Evolutionary conservation across 2,888 invertebrate genomes (phyloP).

Genomic region (Strigamia crassipes): DNA sequence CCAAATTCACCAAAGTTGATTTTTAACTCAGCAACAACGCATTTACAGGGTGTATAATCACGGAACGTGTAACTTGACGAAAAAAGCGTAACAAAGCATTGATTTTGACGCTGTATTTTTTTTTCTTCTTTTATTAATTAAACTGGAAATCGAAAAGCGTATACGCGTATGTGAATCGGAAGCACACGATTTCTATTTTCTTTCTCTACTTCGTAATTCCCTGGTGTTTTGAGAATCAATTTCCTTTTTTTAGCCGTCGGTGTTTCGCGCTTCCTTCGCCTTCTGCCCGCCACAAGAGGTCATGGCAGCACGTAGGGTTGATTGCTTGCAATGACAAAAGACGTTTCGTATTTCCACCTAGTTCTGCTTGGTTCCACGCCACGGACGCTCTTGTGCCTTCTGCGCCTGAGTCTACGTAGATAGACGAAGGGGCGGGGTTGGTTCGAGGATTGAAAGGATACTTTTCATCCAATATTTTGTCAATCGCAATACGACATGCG

Average conservation of each 20-base stretch:
- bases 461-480: conserved; percentile 4
- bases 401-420: conserved; percentile 18
- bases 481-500: not conserved
- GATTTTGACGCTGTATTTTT: not conserved
- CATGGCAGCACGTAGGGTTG: conserved; percentile 3
- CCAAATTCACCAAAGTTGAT: not conserved
- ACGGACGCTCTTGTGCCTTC: conserved; percentile 31
- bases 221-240: not conserved
- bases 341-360: conserved; percentile 34
- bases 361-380: conserved; percentile 33
- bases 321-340: conserved; percentile 14
- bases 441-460: not conserved
- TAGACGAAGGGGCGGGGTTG: conserved; percentile 31
- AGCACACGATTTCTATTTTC: not conserved
- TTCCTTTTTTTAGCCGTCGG: conserved; percentile 22
- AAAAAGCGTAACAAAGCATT: too few species aligned
- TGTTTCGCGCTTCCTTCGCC: conserved; percentile 17
- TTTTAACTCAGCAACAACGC: not conserved
- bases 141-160: not conserved
- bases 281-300: not conserved
- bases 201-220: not conserved
- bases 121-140: not conserved
- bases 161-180: not conserved
- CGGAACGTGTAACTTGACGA: too few species aligned
- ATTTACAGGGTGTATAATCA: too few species aligned